Percentiles rank a stretch among this genome's conserved stretches.
These are phyloP conservation scores for Machimus rusticus DNA, from an alignment of 2,888 invertebrate genomes.

Conservation along the genomic window DNA sequence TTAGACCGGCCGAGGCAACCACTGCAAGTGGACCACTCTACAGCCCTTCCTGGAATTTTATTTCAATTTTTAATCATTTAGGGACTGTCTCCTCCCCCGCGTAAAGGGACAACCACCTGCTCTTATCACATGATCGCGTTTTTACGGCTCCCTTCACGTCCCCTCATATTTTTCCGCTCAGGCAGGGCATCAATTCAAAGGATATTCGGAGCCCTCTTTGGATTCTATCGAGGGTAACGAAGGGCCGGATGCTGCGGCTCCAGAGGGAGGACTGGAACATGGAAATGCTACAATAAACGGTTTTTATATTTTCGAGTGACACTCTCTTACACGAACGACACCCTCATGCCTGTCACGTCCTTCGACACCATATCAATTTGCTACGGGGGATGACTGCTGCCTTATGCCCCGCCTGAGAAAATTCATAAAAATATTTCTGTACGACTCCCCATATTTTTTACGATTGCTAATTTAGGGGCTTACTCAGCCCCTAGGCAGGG, in stretches of 20 bases:
- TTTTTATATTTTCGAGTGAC: slow-evolving; percentile 25
- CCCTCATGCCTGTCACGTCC: slow-evolving; percentile 42
- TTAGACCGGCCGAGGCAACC: neutral
- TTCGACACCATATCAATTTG: slow-evolving; percentile 47
- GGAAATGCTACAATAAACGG: slow-evolving; percentile 46
- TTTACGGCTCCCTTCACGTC: slow-evolving; percentile 43
- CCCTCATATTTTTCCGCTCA: slow-evolving; percentile 25
- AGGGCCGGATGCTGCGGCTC: slow-evolving; percentile 5
- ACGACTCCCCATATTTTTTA: slow-evolving; percentile 34
- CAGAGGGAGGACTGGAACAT: slow-evolving; percentile 28
- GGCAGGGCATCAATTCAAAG: slow-evolving; percentile 5
- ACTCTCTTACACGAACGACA: slow-evolving; percentile 26
- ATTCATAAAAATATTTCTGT: slow-evolving; percentile 46
- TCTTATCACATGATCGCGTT: slow-evolving; percentile 47
- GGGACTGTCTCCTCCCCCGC: neutral
- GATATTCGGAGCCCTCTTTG: neutral
- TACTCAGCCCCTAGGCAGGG: neutral
- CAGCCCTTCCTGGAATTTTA: neutral
- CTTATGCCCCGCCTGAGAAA: slow-evolving; percentile 40
- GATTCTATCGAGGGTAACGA: slow-evolving; percentile 40
- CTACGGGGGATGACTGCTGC: slow-evolving; percentile 17
- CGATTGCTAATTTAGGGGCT: slow-evolving; percentile 35
- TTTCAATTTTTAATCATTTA: slow-evolving; percentile 42
- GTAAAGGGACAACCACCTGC: slow-evolving; percentile 46
- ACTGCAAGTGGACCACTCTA: neutral